Percentiles rank a stretch among this genome's conserved stretches.
Evolutionary conservation across 2,888 invertebrate genomes (phyloP).

Genomic region (Auanema freiburgensis): DNA sequence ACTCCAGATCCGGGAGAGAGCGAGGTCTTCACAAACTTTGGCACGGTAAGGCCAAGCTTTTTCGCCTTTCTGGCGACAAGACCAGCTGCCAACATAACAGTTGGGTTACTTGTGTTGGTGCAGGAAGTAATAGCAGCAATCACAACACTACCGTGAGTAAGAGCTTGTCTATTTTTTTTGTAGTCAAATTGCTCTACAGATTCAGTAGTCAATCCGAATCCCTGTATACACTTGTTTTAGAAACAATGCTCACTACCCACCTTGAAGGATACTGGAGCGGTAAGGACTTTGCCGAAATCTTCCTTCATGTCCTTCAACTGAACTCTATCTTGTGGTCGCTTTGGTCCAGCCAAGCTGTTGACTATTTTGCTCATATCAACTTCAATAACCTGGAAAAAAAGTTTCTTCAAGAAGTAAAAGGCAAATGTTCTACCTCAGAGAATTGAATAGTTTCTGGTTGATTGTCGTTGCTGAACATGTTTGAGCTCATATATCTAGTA

Average conservation of each 20-base stretch:
- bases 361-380: constrained; percentile 85
- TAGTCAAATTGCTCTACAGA: constrained; percentile 39
- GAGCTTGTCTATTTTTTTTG: constrained; percentile 27
- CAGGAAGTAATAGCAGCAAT: constrained; percentile 97
- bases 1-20: constrained; percentile 93
- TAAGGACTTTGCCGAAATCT: constrained; percentile 83
- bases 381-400: constrained; percentile 73
- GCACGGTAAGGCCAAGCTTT: constrained; percentile 82
- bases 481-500: neutral
- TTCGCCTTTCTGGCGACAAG: constrained; percentile 69
- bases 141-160: constrained; percentile 75
- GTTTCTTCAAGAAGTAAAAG: neutral
- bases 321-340: constrained; percentile 93
- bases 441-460: neutral
- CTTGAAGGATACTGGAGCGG: constrained; percentile 76
- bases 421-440: neutral
- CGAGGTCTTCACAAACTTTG: constrained; percentile 93
- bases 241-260: constrained; percentile 23
- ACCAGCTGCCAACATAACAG: constrained; percentile 96
- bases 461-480: neutral
- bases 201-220: constrained; percentile 57
- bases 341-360: constrained; percentile 93
- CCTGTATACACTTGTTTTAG: constrained; percentile 32
- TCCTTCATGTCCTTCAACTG: constrained; percentile 77
- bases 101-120: constrained; percentile 96